Evolutionary conservation across 2,888 invertebrate genomes (phyloP), one percentile per base, ranked within the genome.

Genomic region (Athrips mouffetella): DNA sequence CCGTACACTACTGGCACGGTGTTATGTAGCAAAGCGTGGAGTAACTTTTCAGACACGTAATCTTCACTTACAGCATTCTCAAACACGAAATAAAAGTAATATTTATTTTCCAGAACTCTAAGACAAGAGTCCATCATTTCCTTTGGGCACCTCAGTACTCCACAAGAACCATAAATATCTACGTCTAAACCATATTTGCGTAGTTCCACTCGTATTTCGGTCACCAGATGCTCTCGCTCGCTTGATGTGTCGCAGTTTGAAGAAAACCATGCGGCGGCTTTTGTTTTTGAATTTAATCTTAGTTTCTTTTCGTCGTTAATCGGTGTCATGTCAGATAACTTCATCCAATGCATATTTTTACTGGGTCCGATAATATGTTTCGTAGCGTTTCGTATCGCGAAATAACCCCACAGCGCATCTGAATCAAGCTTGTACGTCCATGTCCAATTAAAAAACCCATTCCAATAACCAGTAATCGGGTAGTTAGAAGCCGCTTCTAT

Each of bases 1-100:
- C 93, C 93, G 76, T 90, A 92, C 3, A 92, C 92, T 3, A 93
- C 87, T 0, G 93, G 93, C 10, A 93, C 82, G 1, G 92, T 85
- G 62, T 91, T 81, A 65, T 91, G 89, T 57, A 91, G 88, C n/a
- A 89, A 68, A 27, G 89, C 76, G 51, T 76, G 59, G 8, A 83
- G 52, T 20, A 84, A 48, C 53, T 82, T 84, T 55, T 86, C 83
- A 1, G 85, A 79, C 0, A 84, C 77, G 48, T 82, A 85, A 62
- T 86, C 84, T n/a, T 76, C 80, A 44, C 73, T 73, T 0, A 82
- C 44, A 8, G 80, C 63, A 53, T 80, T 83, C 54, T 85, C 85
- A 45, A 83, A 81, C 1, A 82, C 76, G 6, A 84, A 70, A 59
- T 80, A 85, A 57, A 85, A 84, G 53, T 67, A 79, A 46, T 83